Evolutionary conservation across 2,113 vertebrate species (phyloP).

Genomic region (Pleuronectes platessa): DNA sequence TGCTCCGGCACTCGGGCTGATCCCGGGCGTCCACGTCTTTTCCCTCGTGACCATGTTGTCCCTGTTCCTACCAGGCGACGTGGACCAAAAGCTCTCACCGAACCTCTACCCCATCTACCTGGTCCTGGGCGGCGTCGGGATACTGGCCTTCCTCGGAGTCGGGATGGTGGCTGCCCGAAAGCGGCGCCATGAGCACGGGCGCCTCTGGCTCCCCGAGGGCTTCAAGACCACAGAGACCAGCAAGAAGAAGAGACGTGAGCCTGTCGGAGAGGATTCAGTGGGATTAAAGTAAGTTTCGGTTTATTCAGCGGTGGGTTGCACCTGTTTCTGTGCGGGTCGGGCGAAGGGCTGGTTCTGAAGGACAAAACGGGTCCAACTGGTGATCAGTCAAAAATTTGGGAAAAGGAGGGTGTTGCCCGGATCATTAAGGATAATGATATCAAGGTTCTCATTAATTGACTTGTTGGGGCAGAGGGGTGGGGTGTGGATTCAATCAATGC

Average conservation of each 20-base stretch:
- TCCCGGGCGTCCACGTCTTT: slow-evolving; percentile 33
- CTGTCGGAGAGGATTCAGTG: slow-evolving; percentile 95
- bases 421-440: slow-evolving; percentile 66
- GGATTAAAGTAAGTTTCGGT: slow-evolving; percentile 92
- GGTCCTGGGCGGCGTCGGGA: slow-evolving; percentile 81
- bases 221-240: slow-evolving; percentile 95
- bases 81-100: slow-evolving; percentile 56
- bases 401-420: slow-evolving; percentile 19
- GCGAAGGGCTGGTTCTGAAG: slow-evolving; percentile 25
- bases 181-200: slow-evolving; percentile 94
- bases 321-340: slow-evolving; percentile 21
- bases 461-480: slow-evolving; percentile 57
- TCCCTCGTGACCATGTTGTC: slow-evolving; percentile 67
- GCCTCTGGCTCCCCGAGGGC: slow-evolving; percentile 98
- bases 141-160: slow-evolving; percentile 86
- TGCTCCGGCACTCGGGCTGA: slow-evolving; percentile 64
- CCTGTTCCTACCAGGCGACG: slow-evolving; percentile 83
- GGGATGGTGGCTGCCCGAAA: slow-evolving; percentile 93
- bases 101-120: slow-evolving; percentile 88
- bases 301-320: slow-evolving; percentile 5
- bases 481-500: slow-evolving; percentile 62
- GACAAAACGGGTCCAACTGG: slow-evolving; percentile 15
- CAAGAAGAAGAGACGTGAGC: slow-evolving; percentile 97
- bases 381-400: slow-evolving; percentile 38
- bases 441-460: slow-evolving; percentile 68